Percentiles rank a stretch among this genome's conserved stretches.
phyloP scores from a whole-genome alignment of 2,888 invertebrate species.

The Embidobia sp. region DNA sequence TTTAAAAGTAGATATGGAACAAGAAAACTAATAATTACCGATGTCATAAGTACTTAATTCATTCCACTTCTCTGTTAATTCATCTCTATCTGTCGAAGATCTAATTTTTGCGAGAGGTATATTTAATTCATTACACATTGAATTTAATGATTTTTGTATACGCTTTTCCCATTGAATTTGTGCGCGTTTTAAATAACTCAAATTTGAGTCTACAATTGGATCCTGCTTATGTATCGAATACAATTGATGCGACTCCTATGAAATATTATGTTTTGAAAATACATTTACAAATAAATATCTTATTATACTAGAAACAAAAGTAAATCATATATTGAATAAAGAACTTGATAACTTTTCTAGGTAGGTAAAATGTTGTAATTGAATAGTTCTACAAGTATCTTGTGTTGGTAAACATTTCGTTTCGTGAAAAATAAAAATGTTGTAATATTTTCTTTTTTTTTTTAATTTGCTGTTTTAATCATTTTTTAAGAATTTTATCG shows the following conservation, averaged over 20 bases:
- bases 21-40: slow-evolving; percentile 82
- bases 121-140: slow-evolving; percentile 95
- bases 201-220: slow-evolving; percentile 67
- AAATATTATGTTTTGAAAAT: too few species aligned
- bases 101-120: slow-evolving; percentile 91
- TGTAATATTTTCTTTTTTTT: slow-evolving; percentile 5
- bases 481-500: too few species aligned
- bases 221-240: slow-evolving; percentile 33
- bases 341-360: too few species aligned
- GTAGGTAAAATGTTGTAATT: too few species aligned
- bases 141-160: slow-evolving; percentile 96
- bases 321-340: too few species aligned
- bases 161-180: slow-evolving; percentile 96
- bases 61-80: slow-evolving; percentile 93
- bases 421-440: not conserved
- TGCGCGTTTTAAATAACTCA: slow-evolving; percentile 89
- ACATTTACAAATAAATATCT: too few species aligned
- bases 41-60: slow-evolving; percentile 95
- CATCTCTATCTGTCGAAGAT: slow-evolving; percentile 89
- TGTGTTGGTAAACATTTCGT: too few species aligned
- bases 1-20: too few species aligned
- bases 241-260: slow-evolving; percentile 44
- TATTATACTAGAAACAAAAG: too few species aligned
- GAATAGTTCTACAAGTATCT: too few species aligned
- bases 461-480: too few species aligned